These are phyloP conservation scores for Blastobasis adustella DNA, from an alignment of 2,888 invertebrate species.

Conservation along the genomic window DNA sequence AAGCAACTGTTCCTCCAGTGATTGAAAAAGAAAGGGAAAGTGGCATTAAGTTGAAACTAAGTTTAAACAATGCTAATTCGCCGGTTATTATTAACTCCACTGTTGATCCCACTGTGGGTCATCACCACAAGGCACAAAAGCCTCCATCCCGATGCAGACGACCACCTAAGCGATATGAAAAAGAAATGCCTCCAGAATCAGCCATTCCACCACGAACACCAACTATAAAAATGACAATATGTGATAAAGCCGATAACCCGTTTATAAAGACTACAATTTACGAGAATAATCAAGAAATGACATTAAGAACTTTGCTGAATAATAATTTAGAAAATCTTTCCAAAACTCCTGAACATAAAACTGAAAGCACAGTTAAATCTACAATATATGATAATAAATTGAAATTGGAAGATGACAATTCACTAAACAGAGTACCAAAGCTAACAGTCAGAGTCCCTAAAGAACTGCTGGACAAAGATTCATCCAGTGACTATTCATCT, in stretches of 20 bases:
- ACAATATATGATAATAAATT: constrained; percentile 68
- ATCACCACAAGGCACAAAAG: constrained; percentile 45
- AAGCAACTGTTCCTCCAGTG: constrained; percentile 28
- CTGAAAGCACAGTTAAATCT: constrained; percentile 53
- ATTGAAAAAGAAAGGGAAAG: constrained; percentile 49
- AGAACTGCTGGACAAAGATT: constrained; percentile 71
- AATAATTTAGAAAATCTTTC: constrained; percentile 46
- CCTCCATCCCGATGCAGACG: constrained; percentile 53
- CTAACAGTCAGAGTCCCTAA: constrained; percentile 80
- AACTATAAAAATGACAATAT: constrained; percentile 67
- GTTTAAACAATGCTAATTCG: constrained; percentile 64
- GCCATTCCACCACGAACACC: constrained; percentile 35
- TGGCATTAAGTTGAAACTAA: constrained; percentile 65
- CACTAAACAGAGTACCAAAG: constrained; percentile 78
- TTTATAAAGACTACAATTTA: constrained; percentile 65
- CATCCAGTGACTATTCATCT: constrained; percentile 68
- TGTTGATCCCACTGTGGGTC: constrained; percentile 61
- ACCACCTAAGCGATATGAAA: constrained; percentile 64
- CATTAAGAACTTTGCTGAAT: constrained; percentile 48
- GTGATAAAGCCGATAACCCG: constrained; percentile 65
- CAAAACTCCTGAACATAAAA: constrained; percentile 44
- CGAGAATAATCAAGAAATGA: constrained; percentile 56
- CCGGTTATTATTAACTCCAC: constrained; percentile 69
- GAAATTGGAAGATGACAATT: constrained; percentile 55
- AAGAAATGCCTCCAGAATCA: constrained; percentile 30